A percentile compares a stretch with the other conserved stretches of the same genome.
Evolutionary conservation across 2,113 vertebrate genomes (phyloP).

Genomic region (Crocuta crocuta): DNA sequence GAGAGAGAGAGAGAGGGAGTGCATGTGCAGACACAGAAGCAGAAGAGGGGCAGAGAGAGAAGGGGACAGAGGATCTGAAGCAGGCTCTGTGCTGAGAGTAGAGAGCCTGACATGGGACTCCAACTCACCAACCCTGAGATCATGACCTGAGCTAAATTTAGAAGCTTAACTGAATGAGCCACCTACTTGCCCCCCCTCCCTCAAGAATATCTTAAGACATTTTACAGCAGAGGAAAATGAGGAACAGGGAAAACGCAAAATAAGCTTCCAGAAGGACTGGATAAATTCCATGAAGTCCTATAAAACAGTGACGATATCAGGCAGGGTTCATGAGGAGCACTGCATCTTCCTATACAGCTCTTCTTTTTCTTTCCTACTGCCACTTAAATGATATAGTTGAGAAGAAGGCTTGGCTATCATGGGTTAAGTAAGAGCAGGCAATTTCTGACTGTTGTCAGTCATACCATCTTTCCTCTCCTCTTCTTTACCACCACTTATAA

Average conservation of each 20-base stretch:
- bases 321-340: neutral
- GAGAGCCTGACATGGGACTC: no score
- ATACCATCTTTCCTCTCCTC: neutral
- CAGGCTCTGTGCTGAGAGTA: no score
- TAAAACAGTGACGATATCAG: neutral
- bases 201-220: neutral
- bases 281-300: neutral
- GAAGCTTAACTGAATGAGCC: no score
- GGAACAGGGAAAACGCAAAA: neutral
- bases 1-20: no score
- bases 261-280: neutral
- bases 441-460: neutral
- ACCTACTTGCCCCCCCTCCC: no score
- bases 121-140: no score
- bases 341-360: neutral
- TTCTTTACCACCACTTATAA: neutral
- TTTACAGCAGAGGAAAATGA: neutral
- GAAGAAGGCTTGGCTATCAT: neutral
- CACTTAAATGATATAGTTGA: neutral
- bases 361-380: neutral
- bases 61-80: no score
- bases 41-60: no score
- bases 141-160: no score
- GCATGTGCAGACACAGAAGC: no score
- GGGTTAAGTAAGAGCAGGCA: accelerated